phyloP scores from a whole-genome alignment of 2,888 invertebrate species.

The Acleris cristana region DNA sequence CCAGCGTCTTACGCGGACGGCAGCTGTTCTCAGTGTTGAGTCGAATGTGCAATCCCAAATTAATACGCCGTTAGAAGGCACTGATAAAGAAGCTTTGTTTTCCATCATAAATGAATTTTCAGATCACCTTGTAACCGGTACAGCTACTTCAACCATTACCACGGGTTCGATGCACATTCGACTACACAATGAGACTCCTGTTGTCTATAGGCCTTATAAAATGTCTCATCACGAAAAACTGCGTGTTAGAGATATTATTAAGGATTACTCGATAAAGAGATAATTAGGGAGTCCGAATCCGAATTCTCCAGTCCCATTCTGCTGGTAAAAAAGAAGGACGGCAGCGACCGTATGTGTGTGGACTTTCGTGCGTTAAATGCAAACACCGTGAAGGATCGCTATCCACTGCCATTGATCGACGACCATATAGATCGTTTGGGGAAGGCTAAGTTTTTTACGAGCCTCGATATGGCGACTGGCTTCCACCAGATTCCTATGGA shows the following conservation, averaged over 20 bases:
- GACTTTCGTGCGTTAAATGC: slow-evolving; percentile 9
- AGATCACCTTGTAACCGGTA: slow-evolving; percentile 30
- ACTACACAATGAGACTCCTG: slow-evolving; percentile 21
- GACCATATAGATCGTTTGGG: slow-evolving; percentile 14
- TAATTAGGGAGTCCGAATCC: slow-evolving; percentile 41
- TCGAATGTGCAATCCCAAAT: slow-evolving; percentile 1
- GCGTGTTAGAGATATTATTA: slow-evolving; percentile 37
- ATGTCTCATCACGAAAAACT: slow-evolving; percentile 37
- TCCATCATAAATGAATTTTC: slow-evolving; percentile 35
- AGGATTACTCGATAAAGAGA: slow-evolving; percentile 38
- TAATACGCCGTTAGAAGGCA: slow-evolving; percentile 35
- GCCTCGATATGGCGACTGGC: too few relatives aligned
- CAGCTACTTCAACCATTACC: slow-evolving; percentile 39
- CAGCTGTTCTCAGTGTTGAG: background rate
- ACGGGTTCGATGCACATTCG: slow-evolving; percentile 40
- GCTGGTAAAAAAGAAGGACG: slow-evolving; percentile 42
- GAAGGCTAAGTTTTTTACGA: slow-evolving; percentile 15
- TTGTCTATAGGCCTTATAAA: slow-evolving; percentile 39
- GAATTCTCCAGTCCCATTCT: slow-evolving; percentile 41
- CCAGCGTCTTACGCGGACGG: slow-evolving; percentile 27
- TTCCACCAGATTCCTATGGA: too few relatives aligned
- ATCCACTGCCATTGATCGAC: slow-evolving; percentile 9
- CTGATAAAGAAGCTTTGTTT: slow-evolving; percentile 30
- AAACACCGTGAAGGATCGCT: slow-evolving; percentile 1
- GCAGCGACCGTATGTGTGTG: slow-evolving; percentile 36